phyloP scores from a whole-genome alignment of 2,888 invertebrate genomes.

The Cephus pulcher region DNA sequence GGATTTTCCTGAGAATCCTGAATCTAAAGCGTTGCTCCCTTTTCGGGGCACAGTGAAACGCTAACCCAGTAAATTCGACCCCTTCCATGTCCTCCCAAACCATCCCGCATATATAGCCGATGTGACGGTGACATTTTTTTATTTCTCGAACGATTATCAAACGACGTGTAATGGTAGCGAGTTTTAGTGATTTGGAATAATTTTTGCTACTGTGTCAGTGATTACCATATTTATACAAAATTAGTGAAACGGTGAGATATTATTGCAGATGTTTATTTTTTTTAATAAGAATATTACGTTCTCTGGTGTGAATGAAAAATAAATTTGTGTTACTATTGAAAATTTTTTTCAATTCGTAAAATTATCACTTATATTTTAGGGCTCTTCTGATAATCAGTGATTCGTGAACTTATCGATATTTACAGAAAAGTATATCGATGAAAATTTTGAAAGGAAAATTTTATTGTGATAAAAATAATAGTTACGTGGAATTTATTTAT shows the following conservation, averaged over 20 bases:
- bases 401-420: not conserved
- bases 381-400: not conserved
- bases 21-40: not conserved
- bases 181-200: not conserved
- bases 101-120: constrained; percentile 45
- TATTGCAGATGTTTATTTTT: not conserved
- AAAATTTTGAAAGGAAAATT: not conserved
- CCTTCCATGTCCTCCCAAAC: constrained; percentile 28
- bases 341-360: not conserved
- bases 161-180: constrained; percentile 10
- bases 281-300: not conserved
- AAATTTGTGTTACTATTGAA: not conserved
- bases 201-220: constrained; percentile 9
- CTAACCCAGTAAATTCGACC: constrained; percentile 53
- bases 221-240: not conserved
- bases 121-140: constrained; percentile 40
- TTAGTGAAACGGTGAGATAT: constrained; percentile 1
- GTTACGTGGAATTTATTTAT: not conserved
- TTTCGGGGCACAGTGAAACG: constrained; percentile 28
- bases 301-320: not conserved
- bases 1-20: not conserved
- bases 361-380: not conserved
- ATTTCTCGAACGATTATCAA: constrained; percentile 33
- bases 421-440: not conserved
- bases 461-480: not conserved